Percentiles rank a stretch among this genome's conserved stretches.
phyloP scores from a whole-genome alignment of 2,113 vertebrate genomes.

The Chaenocephalus aceratus region DNA sequence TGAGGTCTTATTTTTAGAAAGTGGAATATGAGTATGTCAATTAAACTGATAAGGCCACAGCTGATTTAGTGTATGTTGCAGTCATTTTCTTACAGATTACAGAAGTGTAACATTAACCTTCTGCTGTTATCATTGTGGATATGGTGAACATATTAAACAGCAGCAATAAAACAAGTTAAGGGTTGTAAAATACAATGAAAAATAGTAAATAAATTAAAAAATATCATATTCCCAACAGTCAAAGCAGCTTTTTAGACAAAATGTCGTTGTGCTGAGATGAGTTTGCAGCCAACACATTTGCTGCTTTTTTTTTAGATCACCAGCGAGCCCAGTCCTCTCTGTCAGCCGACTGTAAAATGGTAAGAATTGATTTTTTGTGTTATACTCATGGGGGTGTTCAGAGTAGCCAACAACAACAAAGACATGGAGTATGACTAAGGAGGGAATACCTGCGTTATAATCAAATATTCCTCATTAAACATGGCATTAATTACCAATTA shows the following conservation, averaged over 20 bases:
- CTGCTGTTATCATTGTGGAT: neutral
- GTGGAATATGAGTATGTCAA: neutral
- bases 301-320: slow-evolving; percentile 42
- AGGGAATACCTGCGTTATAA: neutral
- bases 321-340: slow-evolving; percentile 23
- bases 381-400: neutral
- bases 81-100: slow-evolving; percentile 31
- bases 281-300: slow-evolving; percentile 33
- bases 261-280: slow-evolving; percentile 21
- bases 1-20: neutral
- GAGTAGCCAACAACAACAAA: slow-evolving; percentile 20
- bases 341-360: slow-evolving; percentile 5
- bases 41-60: neutral
- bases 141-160: neutral
- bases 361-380: slow-evolving; percentile 27
- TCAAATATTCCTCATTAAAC: neutral
- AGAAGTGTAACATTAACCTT: slow-evolving; percentile 33
- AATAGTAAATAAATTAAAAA: neutral
- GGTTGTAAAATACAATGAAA: neutral
- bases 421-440: slow-evolving; percentile 3
- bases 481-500: neutral
- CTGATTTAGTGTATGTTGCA: neutral
- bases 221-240: slow-evolving; percentile 1
- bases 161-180: neutral
- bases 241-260: slow-evolving; percentile 30